Base-by-base conservation (phyloP, 2,113 vertebrate species). In the Sprattus sprattus region DNA sequence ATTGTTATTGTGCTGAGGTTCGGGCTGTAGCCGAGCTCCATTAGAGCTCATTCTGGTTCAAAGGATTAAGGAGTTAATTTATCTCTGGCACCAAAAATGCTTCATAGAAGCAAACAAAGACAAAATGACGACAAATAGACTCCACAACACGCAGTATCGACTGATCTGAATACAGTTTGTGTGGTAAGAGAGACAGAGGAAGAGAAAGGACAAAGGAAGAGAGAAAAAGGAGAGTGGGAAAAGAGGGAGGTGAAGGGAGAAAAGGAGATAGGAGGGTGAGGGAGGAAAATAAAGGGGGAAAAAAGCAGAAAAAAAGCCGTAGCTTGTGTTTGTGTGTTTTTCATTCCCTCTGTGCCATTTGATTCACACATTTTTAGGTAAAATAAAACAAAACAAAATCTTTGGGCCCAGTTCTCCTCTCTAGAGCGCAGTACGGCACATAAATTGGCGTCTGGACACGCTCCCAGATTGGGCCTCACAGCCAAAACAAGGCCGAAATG, bases 351-450 rank as follows among this genome's bases (percentile, higher is more conserved):
- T 13, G 52, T 54, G 52, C 52, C 1, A 4, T n/a, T 54, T 54
- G 52, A 49, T 83, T 85, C 45, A 45, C 46, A 32, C 39, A 20
- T 49, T 80, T 4, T 47, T 49, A 86, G 82, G 81, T 90, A 86
- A 84, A 78, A 82, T 60, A 75, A 90, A 89, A 89, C 81, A 83
- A 86, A 86, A 83, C 81, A 81, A 85, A 85, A 81, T 82, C 83
- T 82, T 84, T 88, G 57, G 84, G 47, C 25, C n/a, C 50, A 47
- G 2, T 49, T 67, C 85, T 88, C 84, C 60, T 9, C 22, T n/a
- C 22, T 1, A 16, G 81, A 82, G 71, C 82, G 82, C 10, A 3
- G 25, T 45, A 67, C 81, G 22, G 15, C 32, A 39, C 83, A 84
- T 86, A 82, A 85, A 87, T 89, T 39, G 52, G 82, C 80, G 39